phyloP scores from a whole-genome alignment of 1,140 invertebrate genomes.

The Drosophila parabipectinata region DNA sequence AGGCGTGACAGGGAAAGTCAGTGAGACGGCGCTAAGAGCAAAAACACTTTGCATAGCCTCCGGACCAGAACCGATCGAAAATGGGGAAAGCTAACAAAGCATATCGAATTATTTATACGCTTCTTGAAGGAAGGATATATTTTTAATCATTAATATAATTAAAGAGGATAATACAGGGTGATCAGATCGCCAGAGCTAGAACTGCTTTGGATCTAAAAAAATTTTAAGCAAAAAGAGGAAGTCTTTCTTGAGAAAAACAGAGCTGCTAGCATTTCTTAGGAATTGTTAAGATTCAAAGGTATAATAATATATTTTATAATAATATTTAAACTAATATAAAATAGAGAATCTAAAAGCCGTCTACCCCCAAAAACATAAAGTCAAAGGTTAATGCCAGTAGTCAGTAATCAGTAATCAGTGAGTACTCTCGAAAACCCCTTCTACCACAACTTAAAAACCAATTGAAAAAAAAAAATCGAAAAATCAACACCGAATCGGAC shows the following conservation, averaged over 20 bases:
- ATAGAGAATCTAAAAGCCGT: neutral
- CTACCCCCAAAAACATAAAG: neutral
- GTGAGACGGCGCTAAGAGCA: conserved; percentile 43
- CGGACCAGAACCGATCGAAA: conserved; percentile 35
- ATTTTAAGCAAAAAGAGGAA: no score
- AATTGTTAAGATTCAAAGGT: no score
- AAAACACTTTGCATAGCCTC: conserved; percentile 46
- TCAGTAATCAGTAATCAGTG: conserved; percentile 1
- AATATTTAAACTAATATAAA: neutral
- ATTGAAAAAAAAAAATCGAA: neutral
- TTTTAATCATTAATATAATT: no score
- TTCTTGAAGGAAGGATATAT: no score
- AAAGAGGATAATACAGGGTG: no score
- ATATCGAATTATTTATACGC: conserved; percentile 28
- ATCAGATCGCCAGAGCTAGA: no score
- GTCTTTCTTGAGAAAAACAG: no score
- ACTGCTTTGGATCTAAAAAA: no score
- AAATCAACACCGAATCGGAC: conserved; percentile 11
- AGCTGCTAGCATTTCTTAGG: no score
- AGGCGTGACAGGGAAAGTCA: conserved; percentile 27
- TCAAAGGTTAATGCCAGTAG: conserved; percentile 4
- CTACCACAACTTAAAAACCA: neutral
- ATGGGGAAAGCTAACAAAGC: conserved; percentile 39
- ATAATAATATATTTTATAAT: neutral
- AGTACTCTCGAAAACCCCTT: neutral